Percentiles rank a stretch among this genome's conserved stretches.
Conservation (phyloP, 2,888 invertebrate species). For the Caenorhabditis sp. region DNA sequence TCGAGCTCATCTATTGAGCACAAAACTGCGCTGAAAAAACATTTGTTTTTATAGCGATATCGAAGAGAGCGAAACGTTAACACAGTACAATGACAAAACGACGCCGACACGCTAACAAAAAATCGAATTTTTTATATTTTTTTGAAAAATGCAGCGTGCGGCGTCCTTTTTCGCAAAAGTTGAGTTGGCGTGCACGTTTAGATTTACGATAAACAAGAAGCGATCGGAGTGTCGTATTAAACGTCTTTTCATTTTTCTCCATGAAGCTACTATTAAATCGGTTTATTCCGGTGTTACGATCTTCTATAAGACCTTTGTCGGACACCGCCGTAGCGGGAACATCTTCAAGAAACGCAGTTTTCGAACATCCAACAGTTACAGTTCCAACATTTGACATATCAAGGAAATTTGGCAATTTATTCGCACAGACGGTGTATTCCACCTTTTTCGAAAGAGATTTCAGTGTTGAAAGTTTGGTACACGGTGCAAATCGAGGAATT, state of each 20-base stretch:
- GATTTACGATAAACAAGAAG: not conserved
- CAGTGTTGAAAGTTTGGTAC: conserved; percentile 40
- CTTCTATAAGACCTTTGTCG: not conserved
- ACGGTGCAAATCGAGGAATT: conserved; percentile 48
- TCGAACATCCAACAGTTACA: conserved; percentile 30
- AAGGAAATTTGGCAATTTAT: conserved; percentile 27
- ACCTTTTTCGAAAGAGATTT: conserved; percentile 45
- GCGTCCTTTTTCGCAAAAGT: not conserved
- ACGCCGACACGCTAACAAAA: not conserved
- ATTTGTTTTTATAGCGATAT: not conserved
- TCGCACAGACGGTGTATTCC: conserved; percentile 41
- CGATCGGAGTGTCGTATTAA: not conserved
- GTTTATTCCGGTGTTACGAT: not conserved
- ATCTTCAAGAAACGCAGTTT: not conserved
- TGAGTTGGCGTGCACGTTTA: not conserved
- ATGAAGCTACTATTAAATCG: not conserved
- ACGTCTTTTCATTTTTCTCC: not conserved
- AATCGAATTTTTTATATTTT: not conserved
- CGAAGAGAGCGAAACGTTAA: not conserved
- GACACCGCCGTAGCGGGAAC: not conserved
- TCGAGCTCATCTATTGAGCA: conserved; percentile 26
- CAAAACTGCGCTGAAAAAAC: not conserved
- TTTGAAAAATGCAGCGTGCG: conserved; percentile 7
- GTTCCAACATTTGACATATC: conserved; percentile 48
- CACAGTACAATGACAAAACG: not conserved